Evolutionary conservation across 2,113 vertebrate genomes (phyloP).

Genomic region (Heterochromis multidens): DNA sequence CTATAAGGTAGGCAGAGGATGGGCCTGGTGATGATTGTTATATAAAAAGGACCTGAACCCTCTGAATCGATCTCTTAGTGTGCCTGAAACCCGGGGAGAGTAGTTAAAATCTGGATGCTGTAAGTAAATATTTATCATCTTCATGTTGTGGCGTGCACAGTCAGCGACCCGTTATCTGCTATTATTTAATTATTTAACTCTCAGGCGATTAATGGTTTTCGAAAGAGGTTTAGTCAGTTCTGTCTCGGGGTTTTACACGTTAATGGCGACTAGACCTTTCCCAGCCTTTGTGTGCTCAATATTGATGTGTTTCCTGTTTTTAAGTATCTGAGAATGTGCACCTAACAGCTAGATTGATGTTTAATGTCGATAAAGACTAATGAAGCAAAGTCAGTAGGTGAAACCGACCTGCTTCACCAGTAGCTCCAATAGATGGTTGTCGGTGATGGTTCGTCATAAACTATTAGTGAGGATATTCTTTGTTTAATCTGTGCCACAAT

Average conservation of each 20-base stretch:
- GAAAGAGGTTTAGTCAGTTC: background rate
- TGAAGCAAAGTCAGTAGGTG: background rate
- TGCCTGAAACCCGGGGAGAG: background rate
- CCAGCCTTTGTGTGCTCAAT: background rate
- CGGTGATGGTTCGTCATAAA: no score
- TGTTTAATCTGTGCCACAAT: background rate
- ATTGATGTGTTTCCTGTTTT: background rate
- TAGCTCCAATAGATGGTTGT: background rate
- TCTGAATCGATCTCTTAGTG: background rate
- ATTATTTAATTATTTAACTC: background rate
- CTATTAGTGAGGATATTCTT: background rate
- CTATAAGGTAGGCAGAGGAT: background rate
- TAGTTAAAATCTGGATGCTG: constrained; percentile 11
- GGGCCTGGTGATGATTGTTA: background rate
- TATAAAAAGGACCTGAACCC: background rate
- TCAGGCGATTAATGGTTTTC: background rate
- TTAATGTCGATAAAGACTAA: background rate
- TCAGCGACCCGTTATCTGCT: background rate
- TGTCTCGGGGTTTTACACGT: background rate
- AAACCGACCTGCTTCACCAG: background rate
- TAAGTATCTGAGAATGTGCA: background rate
- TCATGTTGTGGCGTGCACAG: background rate
- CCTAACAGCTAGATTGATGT: background rate
- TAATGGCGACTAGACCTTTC: background rate
- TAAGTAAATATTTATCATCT: constrained; percentile 21